phyloP scores from a whole-genome alignment of 1,140 invertebrate species.

The Globodera rostochiensis region DNA sequence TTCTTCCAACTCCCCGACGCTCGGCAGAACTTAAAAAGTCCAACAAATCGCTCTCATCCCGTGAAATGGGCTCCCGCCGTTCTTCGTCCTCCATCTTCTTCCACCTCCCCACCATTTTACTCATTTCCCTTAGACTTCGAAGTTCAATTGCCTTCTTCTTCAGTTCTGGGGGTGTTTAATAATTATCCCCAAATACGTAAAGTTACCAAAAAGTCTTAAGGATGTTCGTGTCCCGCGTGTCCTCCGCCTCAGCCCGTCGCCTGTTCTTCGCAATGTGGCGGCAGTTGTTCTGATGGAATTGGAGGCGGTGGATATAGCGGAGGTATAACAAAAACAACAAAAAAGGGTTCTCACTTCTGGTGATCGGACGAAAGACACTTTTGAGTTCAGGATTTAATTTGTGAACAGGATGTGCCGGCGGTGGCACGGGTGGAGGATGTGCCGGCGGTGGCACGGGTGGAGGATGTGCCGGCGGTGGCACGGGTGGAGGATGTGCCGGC shows the following conservation, averaged over 20 bases:
- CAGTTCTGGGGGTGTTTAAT: neutral
- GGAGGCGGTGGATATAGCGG: neutral
- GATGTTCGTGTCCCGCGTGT: conserved; percentile 26
- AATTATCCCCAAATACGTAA: too few relatives aligned
- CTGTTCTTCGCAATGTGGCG: neutral
- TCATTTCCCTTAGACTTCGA: neutral
- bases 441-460: neutral
- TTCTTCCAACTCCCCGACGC: too few relatives aligned
- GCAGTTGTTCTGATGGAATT: neutral
- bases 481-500: neutral
- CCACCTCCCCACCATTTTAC: neutral
- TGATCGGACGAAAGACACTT: too few relatives aligned
- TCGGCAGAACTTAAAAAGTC: too few relatives aligned
- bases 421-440: conserved; percentile 8
- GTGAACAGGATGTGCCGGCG: neutral
- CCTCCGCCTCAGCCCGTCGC: conserved; percentile 5
- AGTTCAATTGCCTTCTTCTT: conserved; percentile 5
- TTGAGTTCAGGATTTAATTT: too few relatives aligned
- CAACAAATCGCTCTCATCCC: too few relatives aligned
- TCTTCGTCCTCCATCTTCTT: neutral
- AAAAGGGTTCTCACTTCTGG: neutral
- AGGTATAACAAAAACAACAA: neutral
- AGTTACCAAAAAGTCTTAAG: neutral
- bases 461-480: neutral
- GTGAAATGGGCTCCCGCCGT: too few relatives aligned